These are phyloP conservation scores for Acanthornis magna DNA, from an alignment of 2,797 vertebrate genomes.

Conservation along the genomic window DNA sequence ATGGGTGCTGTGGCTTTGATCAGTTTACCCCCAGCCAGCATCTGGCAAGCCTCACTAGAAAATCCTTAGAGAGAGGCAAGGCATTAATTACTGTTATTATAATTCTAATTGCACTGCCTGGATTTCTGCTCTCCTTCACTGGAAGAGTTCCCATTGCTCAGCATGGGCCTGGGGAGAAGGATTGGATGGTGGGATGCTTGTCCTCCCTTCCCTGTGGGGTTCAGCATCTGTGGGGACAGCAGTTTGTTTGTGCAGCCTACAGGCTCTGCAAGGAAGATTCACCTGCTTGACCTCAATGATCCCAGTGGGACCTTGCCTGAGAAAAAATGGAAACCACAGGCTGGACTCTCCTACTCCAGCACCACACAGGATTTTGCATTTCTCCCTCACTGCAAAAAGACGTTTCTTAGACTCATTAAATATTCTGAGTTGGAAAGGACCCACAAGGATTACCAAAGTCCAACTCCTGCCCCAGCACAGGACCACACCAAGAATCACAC, in stretches of 20 bases:
- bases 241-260: not conserved
- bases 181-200: fast-evolving
- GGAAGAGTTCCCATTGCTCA: not conserved
- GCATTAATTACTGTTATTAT: slow-evolving; percentile 24
- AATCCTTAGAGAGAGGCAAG: slow-evolving; percentile 36
- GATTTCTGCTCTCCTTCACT: not conserved
- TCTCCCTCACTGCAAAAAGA: not conserved
- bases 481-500: not conserved
- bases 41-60: not conserved
- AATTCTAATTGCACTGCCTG: not conserved
- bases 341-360: not conserved
- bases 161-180: not conserved
- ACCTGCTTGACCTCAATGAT: not conserved
- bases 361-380: not conserved
- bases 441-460: not conserved
- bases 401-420: not conserved
- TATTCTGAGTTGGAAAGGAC: not conserved
- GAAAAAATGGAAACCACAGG: not conserved
- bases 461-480: not conserved
- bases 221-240: fast-evolving
- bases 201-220: not conserved
- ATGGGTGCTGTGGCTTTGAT: not conserved
- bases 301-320: not conserved
- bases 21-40: not conserved
- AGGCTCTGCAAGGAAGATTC: not conserved